phyloP scores from a whole-genome alignment of 2,797 vertebrate species.

The Garrulus glandarius region DNA sequence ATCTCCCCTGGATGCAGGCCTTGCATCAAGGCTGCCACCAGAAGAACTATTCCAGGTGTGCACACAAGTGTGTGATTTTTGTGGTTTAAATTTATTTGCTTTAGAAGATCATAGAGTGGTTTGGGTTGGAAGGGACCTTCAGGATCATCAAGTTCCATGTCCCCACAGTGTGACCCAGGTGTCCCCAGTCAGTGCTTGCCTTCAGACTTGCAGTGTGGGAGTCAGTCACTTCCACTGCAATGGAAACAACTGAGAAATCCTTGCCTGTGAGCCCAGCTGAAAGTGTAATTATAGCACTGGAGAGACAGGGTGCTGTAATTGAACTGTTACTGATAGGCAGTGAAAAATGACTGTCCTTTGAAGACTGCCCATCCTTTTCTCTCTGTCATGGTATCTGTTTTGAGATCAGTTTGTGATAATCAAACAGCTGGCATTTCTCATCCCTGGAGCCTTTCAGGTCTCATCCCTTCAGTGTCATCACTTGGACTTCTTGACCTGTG shows the following conservation, averaged over 20 bases:
- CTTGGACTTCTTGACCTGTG: neutral
- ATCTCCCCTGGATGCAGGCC: neutral
- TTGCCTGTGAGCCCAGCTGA: neutral
- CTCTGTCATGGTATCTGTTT: neutral
- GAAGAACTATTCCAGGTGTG: neutral
- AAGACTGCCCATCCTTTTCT: neutral
- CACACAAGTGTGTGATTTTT: neutral
- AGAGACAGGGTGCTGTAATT: neutral
- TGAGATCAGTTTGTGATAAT: neutral
- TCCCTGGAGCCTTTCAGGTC: neutral
- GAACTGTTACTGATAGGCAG: slow-evolving; percentile 3
- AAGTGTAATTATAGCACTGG: neutral
- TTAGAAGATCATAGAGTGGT: neutral
- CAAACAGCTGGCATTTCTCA: neutral
- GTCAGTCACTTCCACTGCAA: neutral
- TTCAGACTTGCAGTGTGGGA: neutral
- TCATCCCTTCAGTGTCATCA: neutral
- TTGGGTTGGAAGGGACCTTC: neutral
- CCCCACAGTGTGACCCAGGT: neutral
- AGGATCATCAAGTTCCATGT: neutral
- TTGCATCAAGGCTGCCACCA: neutral
- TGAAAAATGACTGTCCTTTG: neutral
- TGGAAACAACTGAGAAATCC: neutral
- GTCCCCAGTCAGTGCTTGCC: neutral
- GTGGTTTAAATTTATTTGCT: neutral